Percentiles rank a stretch among this genome's conserved stretches.
These are phyloP conservation scores for Trichomycterus rosablanca DNA, from an alignment of 2,113 vertebrate species.

Conservation along the genomic window DNA sequence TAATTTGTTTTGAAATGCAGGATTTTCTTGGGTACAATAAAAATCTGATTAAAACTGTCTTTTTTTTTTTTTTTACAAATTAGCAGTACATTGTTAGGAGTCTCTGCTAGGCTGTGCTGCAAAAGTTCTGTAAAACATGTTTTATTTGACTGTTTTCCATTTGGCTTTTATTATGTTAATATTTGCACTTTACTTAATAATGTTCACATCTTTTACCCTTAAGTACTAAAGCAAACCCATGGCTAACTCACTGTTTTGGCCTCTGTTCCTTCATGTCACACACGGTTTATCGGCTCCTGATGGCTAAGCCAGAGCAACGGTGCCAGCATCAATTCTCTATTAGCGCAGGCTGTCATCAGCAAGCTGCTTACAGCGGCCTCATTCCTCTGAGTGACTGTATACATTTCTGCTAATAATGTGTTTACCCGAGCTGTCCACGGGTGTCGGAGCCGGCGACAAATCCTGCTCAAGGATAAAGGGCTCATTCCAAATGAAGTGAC, in stretches of 20 bases:
- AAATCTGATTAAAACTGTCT: too few species aligned
- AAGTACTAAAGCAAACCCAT: too few species aligned
- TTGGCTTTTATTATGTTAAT: constrained; percentile 28
- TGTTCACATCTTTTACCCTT: too few species aligned
- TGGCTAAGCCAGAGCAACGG: constrained; percentile 39
- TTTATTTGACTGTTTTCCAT: constrained; percentile 19
- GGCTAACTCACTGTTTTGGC: neutral
- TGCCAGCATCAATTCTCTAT: constrained; percentile 34
- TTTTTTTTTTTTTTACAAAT: too few species aligned
- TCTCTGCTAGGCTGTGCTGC: too few species aligned
- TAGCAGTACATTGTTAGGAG: too few species aligned
- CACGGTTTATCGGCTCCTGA: constrained; percentile 34
- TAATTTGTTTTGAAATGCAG: too few species aligned
- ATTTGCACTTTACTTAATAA: constrained; percentile 36
- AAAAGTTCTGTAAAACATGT: neutral
- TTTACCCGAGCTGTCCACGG: constrained; percentile 52
- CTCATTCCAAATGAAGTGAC: constrained; percentile 47
- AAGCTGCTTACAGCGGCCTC: constrained; percentile 43
- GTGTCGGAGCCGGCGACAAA: constrained; percentile 50
- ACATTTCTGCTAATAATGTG: constrained; percentile 49
- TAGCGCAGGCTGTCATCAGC: constrained; percentile 34
- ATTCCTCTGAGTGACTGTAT: constrained; percentile 48
- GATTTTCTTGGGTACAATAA: too few species aligned
- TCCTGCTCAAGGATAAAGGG: constrained; percentile 50
- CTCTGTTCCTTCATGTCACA: constrained; percentile 9